phyloP scores from a whole-genome alignment of 2,888 invertebrate species.

The Calameuta filiformis region DNA sequence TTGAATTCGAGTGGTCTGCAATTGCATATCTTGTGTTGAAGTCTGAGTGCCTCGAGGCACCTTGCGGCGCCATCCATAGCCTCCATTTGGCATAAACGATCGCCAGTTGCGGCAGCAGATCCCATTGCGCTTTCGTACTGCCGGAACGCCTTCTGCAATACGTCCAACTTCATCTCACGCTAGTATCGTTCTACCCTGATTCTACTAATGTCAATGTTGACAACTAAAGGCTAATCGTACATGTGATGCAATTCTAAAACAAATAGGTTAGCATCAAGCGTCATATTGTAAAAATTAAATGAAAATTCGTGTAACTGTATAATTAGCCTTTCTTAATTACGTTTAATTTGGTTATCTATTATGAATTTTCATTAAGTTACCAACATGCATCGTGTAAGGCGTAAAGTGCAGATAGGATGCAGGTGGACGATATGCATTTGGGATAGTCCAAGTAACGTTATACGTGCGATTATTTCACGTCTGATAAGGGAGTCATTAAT shows the following conservation, averaged over 20 bases:
- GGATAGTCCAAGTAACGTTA: too few relatives aligned
- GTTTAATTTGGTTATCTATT: not conserved
- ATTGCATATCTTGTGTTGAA: constrained; percentile 87
- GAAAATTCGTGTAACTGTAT: not conserved
- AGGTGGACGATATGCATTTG: not conserved
- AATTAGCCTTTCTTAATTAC: not conserved
- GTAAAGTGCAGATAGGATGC: not conserved
- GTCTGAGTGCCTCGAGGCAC: constrained; percentile 80
- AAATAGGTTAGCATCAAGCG: constrained; percentile 2
- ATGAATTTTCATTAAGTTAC: not conserved
- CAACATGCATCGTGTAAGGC: not conserved
- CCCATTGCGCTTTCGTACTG: constrained; percentile 92
- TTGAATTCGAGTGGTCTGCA: constrained; percentile 89
- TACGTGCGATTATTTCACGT: too few relatives aligned
- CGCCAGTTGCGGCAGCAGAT: constrained; percentile 81
- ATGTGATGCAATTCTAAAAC: constrained; percentile 1
- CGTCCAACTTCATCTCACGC: constrained; percentile 20
- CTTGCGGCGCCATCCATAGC: constrained; percentile 90
- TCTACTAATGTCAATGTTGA: not conserved
- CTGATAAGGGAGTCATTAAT: not conserved
- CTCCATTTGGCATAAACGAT: constrained; percentile 88
- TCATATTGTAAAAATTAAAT: not conserved
- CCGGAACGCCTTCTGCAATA: constrained; percentile 74
- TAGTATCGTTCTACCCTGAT: constrained; percentile 15
- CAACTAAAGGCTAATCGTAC: constrained; percentile 19